Evolutionary conservation across 2,113 vertebrate genomes (phyloP), one percentile per base, ranked within the genome.

Genomic region (Climacteris rufus): DNA sequence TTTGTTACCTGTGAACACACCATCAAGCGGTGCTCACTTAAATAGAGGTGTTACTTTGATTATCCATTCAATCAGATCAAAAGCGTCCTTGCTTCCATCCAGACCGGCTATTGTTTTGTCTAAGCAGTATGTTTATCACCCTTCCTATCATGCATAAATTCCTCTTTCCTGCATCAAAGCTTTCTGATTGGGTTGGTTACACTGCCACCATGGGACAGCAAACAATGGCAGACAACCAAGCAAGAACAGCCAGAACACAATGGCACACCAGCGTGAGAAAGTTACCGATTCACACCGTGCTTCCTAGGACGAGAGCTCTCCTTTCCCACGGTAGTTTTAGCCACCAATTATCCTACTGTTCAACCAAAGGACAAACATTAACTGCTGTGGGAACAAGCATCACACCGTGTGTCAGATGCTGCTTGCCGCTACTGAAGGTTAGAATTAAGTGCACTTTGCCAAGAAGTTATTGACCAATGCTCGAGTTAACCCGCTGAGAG

Each of bases 221-320:
- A 98, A 98, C 97, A 98, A 97, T 97, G 93, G 96, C 89, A 96
- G 97, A 96, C 87, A 92, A 97, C 92, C 97, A 98, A 97, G 97
- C 97, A 97, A 96, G 95, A 92, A 93, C n/a, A 66, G 95, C 95
- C 95, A 97, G 97, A 97, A 97, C 35, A 96, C 94, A 97, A 97
- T 87, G 96, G 96, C 96, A 88, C 91, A 70, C 40, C 95, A 95
- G 98, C 97, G 98, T 99, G 98, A 97, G 98, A 99, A 99, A 97
- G 97, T 87, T 68, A 95, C 93, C 59, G 57, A 96, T 69, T 94
- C 93, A 86, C 93, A 86, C 84, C 45, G 69, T 71, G 60, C 94
- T 94, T 70, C 90, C 15, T 5, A 59, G n/a, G 75, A 86, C 94
- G 84, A 65, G 95, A 95, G 96, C 24, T 88, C 94, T 15, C 93